Percentiles rank a stretch among this genome's conserved stretches.
These are phyloP conservation scores for Notolabrus celidotus DNA, from an alignment of 2,797 vertebrate species.

Conservation along the genomic window DNA sequence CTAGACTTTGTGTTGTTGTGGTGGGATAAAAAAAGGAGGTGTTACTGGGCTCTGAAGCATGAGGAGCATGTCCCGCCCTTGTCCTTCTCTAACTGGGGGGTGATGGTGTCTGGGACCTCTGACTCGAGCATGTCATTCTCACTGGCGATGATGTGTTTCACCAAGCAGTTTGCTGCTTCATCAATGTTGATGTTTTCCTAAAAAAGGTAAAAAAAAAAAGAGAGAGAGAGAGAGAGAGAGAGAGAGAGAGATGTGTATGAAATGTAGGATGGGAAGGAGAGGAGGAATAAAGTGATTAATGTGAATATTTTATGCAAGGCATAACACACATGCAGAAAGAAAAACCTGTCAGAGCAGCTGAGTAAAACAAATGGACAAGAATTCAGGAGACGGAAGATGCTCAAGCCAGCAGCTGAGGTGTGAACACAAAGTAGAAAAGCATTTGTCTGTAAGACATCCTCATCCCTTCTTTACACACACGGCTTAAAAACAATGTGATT, in stretches of 20 bases:
- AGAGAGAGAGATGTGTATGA: neutral
- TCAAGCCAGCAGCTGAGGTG: constrained; percentile 1
- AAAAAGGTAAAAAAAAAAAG: neutral
- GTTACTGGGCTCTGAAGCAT: constrained; percentile 91
- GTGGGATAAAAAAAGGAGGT: constrained; percentile 51
- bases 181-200: constrained; percentile 99
- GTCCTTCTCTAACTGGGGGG: constrained; percentile 89
- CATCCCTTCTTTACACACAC: neutral
- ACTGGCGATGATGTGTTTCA: constrained; percentile 96
- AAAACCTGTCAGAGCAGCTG: constrained; percentile 16
- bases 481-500: neutral
- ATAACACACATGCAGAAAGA: constrained; percentile 1
- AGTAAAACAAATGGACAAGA: constrained; percentile 17
- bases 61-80: constrained; percentile 90
- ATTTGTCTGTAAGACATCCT: neutral
- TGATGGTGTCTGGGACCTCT: constrained; percentile 89
- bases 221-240: neutral
- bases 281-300: neutral
- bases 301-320: neutral
- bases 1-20: constrained; percentile 29
- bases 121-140: constrained; percentile 93
- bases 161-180: constrained; percentile 95
- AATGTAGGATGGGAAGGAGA: neutral
- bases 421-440: neutral
- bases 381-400: constrained; percentile 15